A percentile compares a stretch with the other conserved stretches of the same genome.
Conservation (phyloP, 2,888 invertebrate species). For the Acrobasis consociella region DNA sequence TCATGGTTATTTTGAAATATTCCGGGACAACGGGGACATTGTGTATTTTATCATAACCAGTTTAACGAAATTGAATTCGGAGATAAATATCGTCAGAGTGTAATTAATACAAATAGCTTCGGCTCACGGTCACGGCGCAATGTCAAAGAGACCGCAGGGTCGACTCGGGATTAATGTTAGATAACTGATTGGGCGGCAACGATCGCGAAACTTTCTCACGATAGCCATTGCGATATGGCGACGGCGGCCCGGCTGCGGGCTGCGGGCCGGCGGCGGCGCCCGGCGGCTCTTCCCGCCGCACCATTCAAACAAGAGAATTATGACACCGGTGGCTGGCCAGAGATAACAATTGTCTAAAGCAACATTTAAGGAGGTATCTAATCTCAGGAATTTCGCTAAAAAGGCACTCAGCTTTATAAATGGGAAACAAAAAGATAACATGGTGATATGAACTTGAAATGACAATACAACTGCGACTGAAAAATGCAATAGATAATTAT, state of each 20-base stretch:
- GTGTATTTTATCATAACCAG: constrained; percentile 36
- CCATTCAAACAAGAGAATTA: constrained; percentile 36
- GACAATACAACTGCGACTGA: not conserved
- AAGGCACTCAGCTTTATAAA: not conserved
- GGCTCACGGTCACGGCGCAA: constrained; percentile 57
- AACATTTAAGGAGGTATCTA: constrained; percentile 21
- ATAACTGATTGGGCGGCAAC: constrained; percentile 59
- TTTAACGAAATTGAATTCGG: constrained; percentile 37
- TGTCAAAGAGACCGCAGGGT: constrained; percentile 69
- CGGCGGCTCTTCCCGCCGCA: constrained; percentile 26
- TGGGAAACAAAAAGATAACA: constrained; percentile 2
- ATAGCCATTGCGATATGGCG: constrained; percentile 53
- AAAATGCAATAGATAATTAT: not conserved
- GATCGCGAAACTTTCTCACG: constrained; percentile 75
- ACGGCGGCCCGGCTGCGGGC: constrained; percentile 30
- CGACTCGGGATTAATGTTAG: constrained; percentile 55
- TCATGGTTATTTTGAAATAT: constrained; percentile 36
- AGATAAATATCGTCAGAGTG: constrained; percentile 55
- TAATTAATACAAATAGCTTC: constrained; percentile 72
- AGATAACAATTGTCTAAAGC: constrained; percentile 24
- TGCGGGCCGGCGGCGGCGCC: constrained; percentile 22
- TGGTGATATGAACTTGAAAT: not conserved
- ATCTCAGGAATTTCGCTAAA: constrained; percentile 13
- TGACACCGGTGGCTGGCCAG: constrained; percentile 42
- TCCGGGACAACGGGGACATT: constrained; percentile 35